Evolutionary conservation across 2,113 vertebrate species (phyloP).

Genomic region (Heterotis niloticus): DNA sequence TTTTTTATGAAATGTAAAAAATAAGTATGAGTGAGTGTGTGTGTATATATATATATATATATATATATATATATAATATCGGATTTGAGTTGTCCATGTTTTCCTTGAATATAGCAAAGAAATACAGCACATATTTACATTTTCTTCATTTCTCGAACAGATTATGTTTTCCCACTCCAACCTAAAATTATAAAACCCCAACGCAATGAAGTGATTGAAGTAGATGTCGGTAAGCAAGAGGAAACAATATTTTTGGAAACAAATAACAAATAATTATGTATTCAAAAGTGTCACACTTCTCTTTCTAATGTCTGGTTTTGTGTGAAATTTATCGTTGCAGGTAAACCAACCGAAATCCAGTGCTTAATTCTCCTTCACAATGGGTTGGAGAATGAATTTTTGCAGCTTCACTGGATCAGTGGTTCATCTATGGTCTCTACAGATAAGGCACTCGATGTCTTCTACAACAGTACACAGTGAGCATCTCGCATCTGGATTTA

Average conservation of each 20-base stretch:
- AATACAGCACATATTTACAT: not conserved
- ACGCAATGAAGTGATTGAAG: not conserved
- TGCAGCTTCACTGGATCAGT: constrained; percentile 33
- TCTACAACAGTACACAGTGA: constrained; percentile 30
- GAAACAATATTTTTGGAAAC: not conserved
- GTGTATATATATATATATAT: too few species aligned
- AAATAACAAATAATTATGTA: not conserved
- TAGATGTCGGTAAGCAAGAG: constrained; percentile 48
- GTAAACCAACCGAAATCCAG: constrained; percentile 27
- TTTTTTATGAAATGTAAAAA: too few species aligned
- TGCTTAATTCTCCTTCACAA: constrained; percentile 25
- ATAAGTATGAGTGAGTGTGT: too few species aligned
- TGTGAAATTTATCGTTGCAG: constrained; percentile 31
- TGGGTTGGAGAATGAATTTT: not conserved
- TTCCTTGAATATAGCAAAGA: not conserved
- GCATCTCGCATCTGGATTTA: not conserved
- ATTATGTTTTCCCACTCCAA: fast-evolving
- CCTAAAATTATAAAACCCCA: constrained; percentile 33
- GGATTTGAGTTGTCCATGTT: not conserved
- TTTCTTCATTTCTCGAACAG: constrained; percentile 17
- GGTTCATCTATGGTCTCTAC: not conserved
- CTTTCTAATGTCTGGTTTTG: not conserved
- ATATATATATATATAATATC: too few species aligned
- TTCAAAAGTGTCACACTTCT: not conserved
- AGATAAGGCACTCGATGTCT: constrained; percentile 4